These are phyloP conservation scores for Drosophila malerkotliana DNA, from an alignment of 1,140 invertebrate species.

Conservation along the genomic window DNA sequence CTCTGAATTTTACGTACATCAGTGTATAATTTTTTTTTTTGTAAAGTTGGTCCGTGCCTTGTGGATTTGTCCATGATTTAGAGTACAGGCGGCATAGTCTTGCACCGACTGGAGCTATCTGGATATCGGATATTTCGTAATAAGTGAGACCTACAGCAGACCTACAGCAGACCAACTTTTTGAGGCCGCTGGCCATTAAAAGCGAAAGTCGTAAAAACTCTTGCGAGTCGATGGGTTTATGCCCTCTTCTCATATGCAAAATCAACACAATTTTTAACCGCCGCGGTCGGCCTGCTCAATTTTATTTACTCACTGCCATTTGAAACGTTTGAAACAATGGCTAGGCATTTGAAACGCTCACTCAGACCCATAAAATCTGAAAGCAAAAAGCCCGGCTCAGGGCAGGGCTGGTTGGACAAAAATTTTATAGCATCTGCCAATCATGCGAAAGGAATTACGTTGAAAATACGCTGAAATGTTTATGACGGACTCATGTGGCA, in stretches of 20 bases:
- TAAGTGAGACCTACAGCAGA: conserved; percentile 71
- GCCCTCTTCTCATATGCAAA: conserved; percentile 70
- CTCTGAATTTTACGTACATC: conserved; percentile 32
- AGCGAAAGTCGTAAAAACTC: conserved; percentile 75
- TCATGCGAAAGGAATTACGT: conserved; percentile 56
- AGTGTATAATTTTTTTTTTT: neutral
- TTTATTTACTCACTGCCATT: conserved; percentile 64
- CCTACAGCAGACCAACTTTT: conserved; percentile 67
- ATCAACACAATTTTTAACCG: conserved; percentile 53
- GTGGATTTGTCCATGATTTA: conserved; percentile 63
- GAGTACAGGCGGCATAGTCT: conserved; percentile 51
- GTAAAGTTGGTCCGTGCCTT: conserved; percentile 51
- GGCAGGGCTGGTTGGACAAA: conserved; percentile 23
- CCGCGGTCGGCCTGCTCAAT: conserved; percentile 44
- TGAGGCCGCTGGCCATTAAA: conserved; percentile 60
- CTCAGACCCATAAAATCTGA: conserved; percentile 30
- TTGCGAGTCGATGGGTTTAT: conserved; percentile 19
- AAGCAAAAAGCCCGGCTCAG: neutral
- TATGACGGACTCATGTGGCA: conserved; percentile 49
- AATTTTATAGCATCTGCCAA: conserved; percentile 65
- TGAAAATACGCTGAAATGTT: conserved; percentile 61
- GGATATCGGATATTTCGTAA: conserved; percentile 74
- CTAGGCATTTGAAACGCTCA: conserved; percentile 59
- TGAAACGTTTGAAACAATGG: conserved; percentile 73
- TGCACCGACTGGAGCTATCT: conserved; percentile 41